Base-by-base conservation (phyloP, 2,888 invertebrate species). In the Lochmaea crataegi region DNA sequence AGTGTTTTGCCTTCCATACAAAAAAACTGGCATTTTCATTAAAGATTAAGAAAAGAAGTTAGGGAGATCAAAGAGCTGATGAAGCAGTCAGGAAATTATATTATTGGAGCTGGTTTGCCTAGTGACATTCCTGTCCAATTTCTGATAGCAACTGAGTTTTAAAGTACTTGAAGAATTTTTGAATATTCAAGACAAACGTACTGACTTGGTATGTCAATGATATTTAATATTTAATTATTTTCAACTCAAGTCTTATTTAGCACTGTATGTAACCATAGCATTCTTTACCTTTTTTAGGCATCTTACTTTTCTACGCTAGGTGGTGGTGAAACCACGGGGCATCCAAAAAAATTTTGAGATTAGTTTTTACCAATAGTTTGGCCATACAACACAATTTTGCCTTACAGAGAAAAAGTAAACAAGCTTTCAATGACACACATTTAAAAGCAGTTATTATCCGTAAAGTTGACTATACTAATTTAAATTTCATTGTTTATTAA, bases 401-500 rank as follows among this genome's bases (percentile, higher is more conserved):
- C 11, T 6, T 6, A 12, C 42, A 42, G 11, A 42, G 42, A 42
- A 42, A 42, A 42, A 42, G 42, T 42, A 42, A 42, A 42, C 42
- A 42, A 42, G 42, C 42, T 42, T 42, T 42, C 42, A 42, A 42
- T 6, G 42, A 42, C 42, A 42, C 42, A 6, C 42, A 42, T 42
- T 42, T 42, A 42, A 42, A 42, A 42, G 11, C 42, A 48, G 48
- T 48, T n/a, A 48, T 48, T n/a, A 48, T 48, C 4, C n/a, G n/a
- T 48, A n/a, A n/a, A 48, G 48, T 48, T 3, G 2, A 12, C n/a
- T 48, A 48, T 48, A 48, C 4, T 48, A 5, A 48, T 48, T 48
- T 48, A 48, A 48, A 48, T 48, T 48, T 48, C 48, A 48, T 48
- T 48, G 48, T n/a, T 48, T 48, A 48, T 48, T 48, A 48, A 48